Base-by-base conservation (phyloP, 53 echinoderm and acorn worm genomes). In the Holothuria leucospilota region DNA sequence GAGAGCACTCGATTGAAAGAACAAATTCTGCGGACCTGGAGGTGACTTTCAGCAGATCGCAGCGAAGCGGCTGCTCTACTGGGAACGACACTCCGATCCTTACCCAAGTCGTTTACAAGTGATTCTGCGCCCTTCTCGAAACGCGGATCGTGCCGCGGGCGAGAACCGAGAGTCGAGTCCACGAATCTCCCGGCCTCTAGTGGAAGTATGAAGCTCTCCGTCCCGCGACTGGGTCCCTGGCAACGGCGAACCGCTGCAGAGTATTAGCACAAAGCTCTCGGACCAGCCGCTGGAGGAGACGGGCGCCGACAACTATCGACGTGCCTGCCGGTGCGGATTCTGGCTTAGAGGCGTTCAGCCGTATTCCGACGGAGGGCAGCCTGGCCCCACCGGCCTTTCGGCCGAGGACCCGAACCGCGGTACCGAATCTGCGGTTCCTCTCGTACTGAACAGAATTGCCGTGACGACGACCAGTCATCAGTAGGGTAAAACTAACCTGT, bases 401-500 rank as follows among this genome's bases (percentile, higher is more conserved):
- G 46, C 81, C 86, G 84, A 91, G 89, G 89, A 59, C 90, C 78
- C 92, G 88, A 75, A 92, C 91, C 94, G 92, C 79, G 56, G 87
- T 84, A 89, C 92, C 70, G 90, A 94, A 94, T 94, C 89, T 92
- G 94, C 91, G 87, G 94, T 91, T 94, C 94, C 94, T 92, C 94
- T 91, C 89, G 89, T 91, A 94, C 94, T 94, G 94, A 91, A 91
- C 94, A 91, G 94, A 85, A 93, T 90, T 93, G 87, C 93, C 87
- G 88, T 93, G 71, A 85, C 91, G 81, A 84, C 93, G 80, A 90
- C 93, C 85, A 80, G 40, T 93, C 86, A 91, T 86, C 94, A 93
- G 93, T 93, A 93, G 90, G 93, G 93, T 93, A 93, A 93, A 93
- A 93, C 91, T 94, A 88, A 92, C 89, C 92, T 92, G 91, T 91